A percentile compares a stretch with the other conserved stretches of the same genome.
These are phyloP conservation scores for Regulus satrapa DNA, from an alignment of 2,113 vertebrate genomes.

Conservation along the genomic window DNA sequence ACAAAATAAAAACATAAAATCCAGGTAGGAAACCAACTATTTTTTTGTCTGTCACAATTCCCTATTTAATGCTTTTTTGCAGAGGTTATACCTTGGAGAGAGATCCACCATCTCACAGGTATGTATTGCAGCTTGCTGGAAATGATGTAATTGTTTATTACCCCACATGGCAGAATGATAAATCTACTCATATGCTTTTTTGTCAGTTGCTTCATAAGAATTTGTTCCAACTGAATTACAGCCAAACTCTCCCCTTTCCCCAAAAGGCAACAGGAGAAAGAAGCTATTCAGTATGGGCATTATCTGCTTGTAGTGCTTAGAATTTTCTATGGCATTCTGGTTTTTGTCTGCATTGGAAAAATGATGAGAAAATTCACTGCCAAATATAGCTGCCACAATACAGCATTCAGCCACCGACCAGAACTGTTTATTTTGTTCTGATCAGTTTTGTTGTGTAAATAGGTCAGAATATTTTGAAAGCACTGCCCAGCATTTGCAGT, in stretches of 20 bases:
- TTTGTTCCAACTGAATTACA: conserved; percentile 13
- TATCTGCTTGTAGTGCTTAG: background rate
- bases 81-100: background rate
- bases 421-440: background rate
- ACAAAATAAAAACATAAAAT: background rate
- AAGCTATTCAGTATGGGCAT: background rate
- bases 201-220: conserved; percentile 11
- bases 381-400: background rate
- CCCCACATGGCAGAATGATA: background rate
- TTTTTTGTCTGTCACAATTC: background rate
- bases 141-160: background rate
- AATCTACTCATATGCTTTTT: background rate
- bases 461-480: conserved; percentile 30
- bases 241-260: background rate
- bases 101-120: background rate
- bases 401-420: background rate
- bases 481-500: background rate
- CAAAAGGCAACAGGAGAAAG: background rate
- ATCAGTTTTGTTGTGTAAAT: conserved; percentile 19
- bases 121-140: background rate
- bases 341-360: background rate
- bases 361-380: background rate
- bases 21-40: background rate
- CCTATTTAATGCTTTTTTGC: background rate
- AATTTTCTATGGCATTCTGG: background rate